A percentile compares a stretch with the other conserved stretches of the same genome.
Evolutionary conservation across 2,888 invertebrate genomes (phyloP).

Genomic region (Omphaloscelis lunosa): DNA sequence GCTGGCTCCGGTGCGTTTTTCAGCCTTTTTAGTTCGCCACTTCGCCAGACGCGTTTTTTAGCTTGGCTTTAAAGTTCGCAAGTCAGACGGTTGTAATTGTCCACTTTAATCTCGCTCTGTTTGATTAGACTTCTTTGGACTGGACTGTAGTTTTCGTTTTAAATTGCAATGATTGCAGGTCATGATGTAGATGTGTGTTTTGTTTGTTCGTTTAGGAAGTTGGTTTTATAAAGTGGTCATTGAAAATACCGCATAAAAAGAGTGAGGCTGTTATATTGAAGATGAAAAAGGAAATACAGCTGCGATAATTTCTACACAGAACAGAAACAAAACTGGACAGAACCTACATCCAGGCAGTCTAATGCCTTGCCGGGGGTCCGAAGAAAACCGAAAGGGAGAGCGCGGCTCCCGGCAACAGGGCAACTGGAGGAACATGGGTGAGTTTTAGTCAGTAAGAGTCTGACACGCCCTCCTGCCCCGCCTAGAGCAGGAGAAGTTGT

Average conservation of each 20-base stretch:
- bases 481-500: too few species aligned
- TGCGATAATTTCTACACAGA: too few species aligned
- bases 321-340: too few species aligned
- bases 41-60: conserved; percentile 42
- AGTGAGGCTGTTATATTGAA: neutral
- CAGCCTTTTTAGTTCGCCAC: conserved; percentile 24
- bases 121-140: conserved; percentile 36
- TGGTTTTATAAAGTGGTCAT: neutral
- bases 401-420: too few species aligned
- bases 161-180: conserved; percentile 2
- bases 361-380: too few species aligned
- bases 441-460: too few species aligned
- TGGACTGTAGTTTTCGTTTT: neutral
- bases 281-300: too few species aligned
- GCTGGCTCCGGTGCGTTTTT: conserved; percentile 42
- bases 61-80: neutral
- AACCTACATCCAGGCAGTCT: too few species aligned
- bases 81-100: conserved; percentile 38
- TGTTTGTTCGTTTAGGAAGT: neutral
- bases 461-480: too few species aligned
- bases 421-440: too few species aligned
- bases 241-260: too few species aligned
- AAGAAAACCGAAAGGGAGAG: too few species aligned
- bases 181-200: neutral
- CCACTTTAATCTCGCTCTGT: conserved; percentile 17